Evolutionary conservation across 2,888 invertebrate species (phyloP), one percentile per base, ranked within the genome.

Genomic region (Ischnura elegans): DNA sequence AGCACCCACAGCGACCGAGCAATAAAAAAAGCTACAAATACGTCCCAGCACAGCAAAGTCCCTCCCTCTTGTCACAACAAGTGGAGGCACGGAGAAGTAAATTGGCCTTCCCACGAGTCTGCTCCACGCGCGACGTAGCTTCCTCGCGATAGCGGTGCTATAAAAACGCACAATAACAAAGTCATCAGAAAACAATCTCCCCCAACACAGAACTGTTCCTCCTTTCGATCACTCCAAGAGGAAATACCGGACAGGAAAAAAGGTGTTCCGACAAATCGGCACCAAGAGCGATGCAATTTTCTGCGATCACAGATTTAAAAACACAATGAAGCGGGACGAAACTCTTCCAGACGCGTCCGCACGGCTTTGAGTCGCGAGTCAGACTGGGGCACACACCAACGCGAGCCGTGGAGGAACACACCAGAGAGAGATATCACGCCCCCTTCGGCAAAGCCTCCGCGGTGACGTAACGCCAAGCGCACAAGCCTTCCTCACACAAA

Each of bases 391-490:
- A 42, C 51, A 47, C 13, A 47, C 47, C 4, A 51, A 51, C 51
- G 3, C 61, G 10, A 42, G 85, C 42, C 42, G 85, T 5, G 42
- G 55, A 51, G 43, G 66, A 43, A 13, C 76, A n/a, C 8, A 3
- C 51, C 87, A 21, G 29, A 87, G 87, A 51, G 47, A 8, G 84
- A 61, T 1, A 90, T 90, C 61, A 90, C 90, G 90, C 90, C 90
- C 90, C 90, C 90, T 90, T 90, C 90, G 90, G 90, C 90, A 66
- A 66, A 66, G 61, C 90, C 90, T 61, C 90, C 90, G 61, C 43
- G 90, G 90, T 90, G 90, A 90, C 90, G 90, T 66, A 90, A 90
- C 87, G 42, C 55, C 87, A 42, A 87, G 42, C 90, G 45, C 51
- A 51, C 6, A 3, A 13, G 13, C 51, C n/a, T n/a, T n/a, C n/a